A percentile compares a stretch with the other conserved stretches of the same genome.
phyloP scores from a whole-genome alignment of 2,113 vertebrate species.

The Vombatus ursinus region DNA sequence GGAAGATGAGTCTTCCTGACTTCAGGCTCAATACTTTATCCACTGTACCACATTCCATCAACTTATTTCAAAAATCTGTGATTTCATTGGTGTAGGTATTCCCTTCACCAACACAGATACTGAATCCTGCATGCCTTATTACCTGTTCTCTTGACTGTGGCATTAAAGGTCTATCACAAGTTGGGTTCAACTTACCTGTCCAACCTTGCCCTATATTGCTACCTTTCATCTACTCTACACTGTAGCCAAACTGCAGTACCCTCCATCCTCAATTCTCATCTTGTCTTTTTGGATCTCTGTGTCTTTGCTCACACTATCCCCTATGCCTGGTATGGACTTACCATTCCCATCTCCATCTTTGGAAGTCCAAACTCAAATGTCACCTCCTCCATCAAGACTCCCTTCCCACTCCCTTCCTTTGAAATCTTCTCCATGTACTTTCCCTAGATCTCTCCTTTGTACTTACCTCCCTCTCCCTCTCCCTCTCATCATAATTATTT shows the following conservation, averaged over 20 bases:
- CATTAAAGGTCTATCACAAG: background rate
- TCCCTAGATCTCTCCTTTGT: background rate
- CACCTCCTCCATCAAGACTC: background rate
- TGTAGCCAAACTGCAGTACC: background rate
- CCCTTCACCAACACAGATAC: background rate
- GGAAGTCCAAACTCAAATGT: background rate
- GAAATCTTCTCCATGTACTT: background rate
- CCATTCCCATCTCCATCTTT: background rate
- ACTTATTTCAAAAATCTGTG: background rate
- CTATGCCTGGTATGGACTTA: background rate
- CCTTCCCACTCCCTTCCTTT: background rate
- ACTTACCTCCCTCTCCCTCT: background rate
- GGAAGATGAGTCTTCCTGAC: background rate
- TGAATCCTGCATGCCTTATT: background rate
- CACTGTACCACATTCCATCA: background rate
- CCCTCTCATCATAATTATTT: background rate
- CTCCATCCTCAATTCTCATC: background rate
- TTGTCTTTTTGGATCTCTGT: background rate
- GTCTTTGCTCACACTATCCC: background rate
- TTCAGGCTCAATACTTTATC: background rate
- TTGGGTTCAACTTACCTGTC: background rate
- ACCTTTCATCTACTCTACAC: background rate
- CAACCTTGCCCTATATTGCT: background rate
- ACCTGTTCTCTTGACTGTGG: background rate
- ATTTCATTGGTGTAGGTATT: background rate